These are phyloP conservation scores for Microplitis demolitor DNA, from an alignment of 1,140 invertebrate species.

Conservation along the genomic window DNA sequence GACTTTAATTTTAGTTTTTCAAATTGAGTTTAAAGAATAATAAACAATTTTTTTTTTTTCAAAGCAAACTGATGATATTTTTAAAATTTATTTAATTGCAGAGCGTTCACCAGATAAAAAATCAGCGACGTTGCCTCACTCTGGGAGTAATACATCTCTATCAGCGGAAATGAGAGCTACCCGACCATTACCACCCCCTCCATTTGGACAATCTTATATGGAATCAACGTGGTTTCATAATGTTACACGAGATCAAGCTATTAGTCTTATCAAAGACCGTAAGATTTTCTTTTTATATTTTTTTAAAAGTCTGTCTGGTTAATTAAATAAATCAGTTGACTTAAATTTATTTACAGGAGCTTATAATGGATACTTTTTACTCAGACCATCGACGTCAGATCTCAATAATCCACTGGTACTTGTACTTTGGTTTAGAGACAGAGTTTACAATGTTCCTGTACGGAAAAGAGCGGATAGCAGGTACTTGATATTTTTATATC, in stretches of 20 bases:
- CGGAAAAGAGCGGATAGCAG: conserved; percentile 52
- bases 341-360: conserved; percentile 10
- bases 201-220: conserved; percentile 47
- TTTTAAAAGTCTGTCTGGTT: conserved; percentile 10
- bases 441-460: conserved; percentile 56
- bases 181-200: conserved; percentile 52
- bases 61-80: background rate
- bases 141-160: conserved; percentile 44
- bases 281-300: conserved; percentile 23
- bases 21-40: too few relatives aligned
- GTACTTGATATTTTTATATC: conserved; percentile 36
- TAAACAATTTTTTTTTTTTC: too few relatives aligned
- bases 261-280: conserved; percentile 52
- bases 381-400: conserved; percentile 54
- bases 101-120: conserved; percentile 56
- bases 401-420: conserved; percentile 51
- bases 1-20: too few relatives aligned
- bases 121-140: conserved; percentile 48
- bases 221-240: conserved; percentile 59
- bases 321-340: background rate
- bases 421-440: conserved; percentile 55
- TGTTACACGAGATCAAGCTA: conserved; percentile 52
- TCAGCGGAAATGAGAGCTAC: conserved; percentile 43
- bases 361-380: conserved; percentile 53
- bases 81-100: conserved; percentile 26